A percentile compares a stretch with the other conserved stretches of the same genome.
phyloP scores from a whole-genome alignment of 30 jellyfish, hydroid and myxozoan genomes.

The Pelagia noctiluca region DNA sequence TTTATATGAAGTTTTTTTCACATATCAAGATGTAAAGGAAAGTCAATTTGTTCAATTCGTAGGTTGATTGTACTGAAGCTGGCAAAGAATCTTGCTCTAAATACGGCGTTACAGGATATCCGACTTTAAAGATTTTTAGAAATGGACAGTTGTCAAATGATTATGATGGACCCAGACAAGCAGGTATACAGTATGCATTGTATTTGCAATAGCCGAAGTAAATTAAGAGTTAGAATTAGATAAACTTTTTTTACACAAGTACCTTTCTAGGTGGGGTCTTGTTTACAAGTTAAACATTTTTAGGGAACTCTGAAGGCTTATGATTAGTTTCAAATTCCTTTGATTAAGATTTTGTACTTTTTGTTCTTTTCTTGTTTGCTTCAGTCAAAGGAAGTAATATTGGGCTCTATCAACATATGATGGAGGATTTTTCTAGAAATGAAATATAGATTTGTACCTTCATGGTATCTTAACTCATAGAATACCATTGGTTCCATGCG shows the following conservation, averaged over 20 bases:
- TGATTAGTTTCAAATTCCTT: background rate
- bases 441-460: too few relatives aligned
- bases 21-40: background rate
- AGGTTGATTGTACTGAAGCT: conserved; percentile 98
- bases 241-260: background rate
- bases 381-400: too few relatives aligned
- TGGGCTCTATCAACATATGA: too few relatives aligned
- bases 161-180: conserved; percentile 93
- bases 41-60: background rate
- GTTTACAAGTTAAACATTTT: background rate
- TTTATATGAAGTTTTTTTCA: background rate
- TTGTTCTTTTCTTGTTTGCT: background rate
- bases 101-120: conserved; percentile 95
- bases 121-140: conserved; percentile 89
- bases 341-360: background rate
- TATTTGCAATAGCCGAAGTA: too few relatives aligned
- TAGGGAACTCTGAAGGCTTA: background rate
- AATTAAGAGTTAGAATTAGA: background rate
- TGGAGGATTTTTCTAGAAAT: background rate
- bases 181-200: conserved; percentile 20
- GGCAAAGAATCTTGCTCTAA: conserved; percentile 89
- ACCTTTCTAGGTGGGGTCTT: too few relatives aligned
- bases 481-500: too few relatives aligned
- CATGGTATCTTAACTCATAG: too few relatives aligned
- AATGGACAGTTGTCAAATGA: conserved; percentile 85